A percentile compares a stretch with the other conserved stretches of the same genome.
Conservation (phyloP, 2,113 vertebrate species). For the Erythrocercus mccallii region DNA sequence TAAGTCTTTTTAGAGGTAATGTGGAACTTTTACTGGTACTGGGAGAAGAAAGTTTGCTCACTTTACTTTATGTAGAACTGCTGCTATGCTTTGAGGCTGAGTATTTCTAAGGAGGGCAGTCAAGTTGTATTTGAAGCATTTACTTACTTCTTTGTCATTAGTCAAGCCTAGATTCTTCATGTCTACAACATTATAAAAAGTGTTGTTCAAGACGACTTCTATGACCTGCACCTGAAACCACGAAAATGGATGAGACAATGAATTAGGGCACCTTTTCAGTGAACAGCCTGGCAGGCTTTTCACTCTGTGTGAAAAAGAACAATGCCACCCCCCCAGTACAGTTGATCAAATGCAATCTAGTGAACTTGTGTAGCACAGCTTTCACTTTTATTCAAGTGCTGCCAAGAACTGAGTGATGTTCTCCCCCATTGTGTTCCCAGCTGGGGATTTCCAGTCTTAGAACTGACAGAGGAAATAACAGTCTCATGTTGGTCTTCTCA, state of each 20-base stretch:
- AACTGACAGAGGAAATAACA: not conserved
- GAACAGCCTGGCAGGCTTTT: not conserved
- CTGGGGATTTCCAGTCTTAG: not conserved
- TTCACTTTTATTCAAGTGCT: not conserved
- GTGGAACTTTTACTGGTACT: not conserved
- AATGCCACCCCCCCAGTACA: not conserved
- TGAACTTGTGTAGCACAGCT: not conserved
- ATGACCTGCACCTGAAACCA: constrained; percentile 88
- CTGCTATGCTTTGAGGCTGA: not conserved
- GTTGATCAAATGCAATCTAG: not conserved
- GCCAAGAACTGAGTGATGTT: not conserved
- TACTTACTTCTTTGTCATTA: constrained; percentile 90
- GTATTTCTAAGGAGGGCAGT: not conserved
- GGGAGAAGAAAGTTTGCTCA: not conserved
- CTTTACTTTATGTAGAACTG: not conserved
- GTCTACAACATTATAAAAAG: constrained; percentile 88
- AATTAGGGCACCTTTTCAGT: not conserved
- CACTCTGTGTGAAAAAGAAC: not conserved
- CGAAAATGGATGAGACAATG: not conserved
- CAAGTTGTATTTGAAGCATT: not conserved
- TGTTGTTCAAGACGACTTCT: constrained; percentile 89
- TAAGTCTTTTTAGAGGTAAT: not conserved
- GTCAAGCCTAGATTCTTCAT: constrained; percentile 88
- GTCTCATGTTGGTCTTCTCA: not conserved
- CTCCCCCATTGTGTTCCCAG: not conserved